Evolutionary conservation across 2,113 vertebrate species (phyloP).

Genomic region (Lathamus discolor): DNA sequence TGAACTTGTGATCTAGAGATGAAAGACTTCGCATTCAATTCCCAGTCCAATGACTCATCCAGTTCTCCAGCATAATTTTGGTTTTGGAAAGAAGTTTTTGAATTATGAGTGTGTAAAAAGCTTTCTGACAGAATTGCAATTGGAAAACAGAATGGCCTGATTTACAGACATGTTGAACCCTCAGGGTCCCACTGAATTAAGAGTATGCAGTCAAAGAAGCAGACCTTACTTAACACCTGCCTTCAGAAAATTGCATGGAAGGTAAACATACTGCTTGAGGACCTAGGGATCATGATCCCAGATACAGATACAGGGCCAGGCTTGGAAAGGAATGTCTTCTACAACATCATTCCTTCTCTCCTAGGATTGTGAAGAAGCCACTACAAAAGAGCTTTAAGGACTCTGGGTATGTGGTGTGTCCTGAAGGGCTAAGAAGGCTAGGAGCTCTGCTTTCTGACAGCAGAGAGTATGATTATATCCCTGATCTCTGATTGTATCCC

Average conservation of each 20-base stretch:
- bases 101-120: not conserved
- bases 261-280: not conserved
- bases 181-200: not conserved
- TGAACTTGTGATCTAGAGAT: constrained; percentile 53
- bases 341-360: not conserved
- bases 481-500: not conserved
- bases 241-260: not conserved
- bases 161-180: constrained; percentile 10
- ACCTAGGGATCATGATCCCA: not conserved
- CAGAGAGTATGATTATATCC: not conserved
- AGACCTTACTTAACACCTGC: not conserved
- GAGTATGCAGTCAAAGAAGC: not conserved
- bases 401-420: not conserved
- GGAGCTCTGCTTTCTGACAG: not conserved
- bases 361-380: not conserved
- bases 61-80: constrained; percentile 27
- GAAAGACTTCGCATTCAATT: constrained; percentile 40
- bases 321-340: not conserved
- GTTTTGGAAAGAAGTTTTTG: constrained; percentile 49
- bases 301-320: not conserved
- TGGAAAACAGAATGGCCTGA: constrained; percentile 14
- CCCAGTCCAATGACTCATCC: constrained; percentile 45
- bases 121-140: not conserved
- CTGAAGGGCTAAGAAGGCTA: not conserved
- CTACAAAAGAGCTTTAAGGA: constrained; percentile 25